Percentiles rank a stretch among this genome's conserved stretches.
These are phyloP conservation scores for Diphyllodes magnificus DNA, from an alignment of 2,113 vertebrate genomes.

Conservation along the genomic window DNA sequence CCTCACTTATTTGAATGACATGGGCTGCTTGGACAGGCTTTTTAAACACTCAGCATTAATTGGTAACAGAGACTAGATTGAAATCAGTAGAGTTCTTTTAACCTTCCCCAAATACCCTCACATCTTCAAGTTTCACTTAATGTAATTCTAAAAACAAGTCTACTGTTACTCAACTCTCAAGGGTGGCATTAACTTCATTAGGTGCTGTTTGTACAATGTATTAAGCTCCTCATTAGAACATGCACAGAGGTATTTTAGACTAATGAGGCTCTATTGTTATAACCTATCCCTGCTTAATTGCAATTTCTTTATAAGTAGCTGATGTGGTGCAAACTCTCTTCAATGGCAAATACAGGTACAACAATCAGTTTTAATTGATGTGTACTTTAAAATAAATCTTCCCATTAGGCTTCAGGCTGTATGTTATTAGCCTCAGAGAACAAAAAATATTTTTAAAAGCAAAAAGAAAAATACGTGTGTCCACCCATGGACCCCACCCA, in stretches of 20 bases:
- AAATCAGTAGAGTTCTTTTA: background rate
- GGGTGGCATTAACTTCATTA: slow-evolving; percentile 17
- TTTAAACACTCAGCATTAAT: slow-evolving; percentile 3
- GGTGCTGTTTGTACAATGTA: slow-evolving; percentile 17
- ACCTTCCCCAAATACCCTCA: background rate
- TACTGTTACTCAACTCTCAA: background rate
- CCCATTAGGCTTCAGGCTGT: background rate
- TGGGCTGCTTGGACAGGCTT: background rate
- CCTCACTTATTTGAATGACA: background rate
- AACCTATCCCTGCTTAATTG: background rate
- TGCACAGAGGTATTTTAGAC: background rate
- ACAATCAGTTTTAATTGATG: background rate
- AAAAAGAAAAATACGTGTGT: fast-evolving
- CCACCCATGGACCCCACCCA: background rate
- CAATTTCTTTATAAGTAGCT: background rate
- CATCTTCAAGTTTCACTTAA: slow-evolving; percentile 47
- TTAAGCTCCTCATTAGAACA: slow-evolving; percentile 23
- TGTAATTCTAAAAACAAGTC: slow-evolving; percentile 20
- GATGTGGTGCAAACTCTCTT: background rate
- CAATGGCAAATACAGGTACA: background rate
- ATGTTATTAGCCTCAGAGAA: background rate
- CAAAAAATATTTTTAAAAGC: background rate
- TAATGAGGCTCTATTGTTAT: slow-evolving; percentile 5
- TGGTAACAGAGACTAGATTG: slow-evolving; percentile 24
- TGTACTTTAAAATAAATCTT: background rate